Evolutionary conservation across 2,888 invertebrate genomes (phyloP), one percentile per base, ranked within the genome.

Genomic region (Cheilosia soror): DNA sequence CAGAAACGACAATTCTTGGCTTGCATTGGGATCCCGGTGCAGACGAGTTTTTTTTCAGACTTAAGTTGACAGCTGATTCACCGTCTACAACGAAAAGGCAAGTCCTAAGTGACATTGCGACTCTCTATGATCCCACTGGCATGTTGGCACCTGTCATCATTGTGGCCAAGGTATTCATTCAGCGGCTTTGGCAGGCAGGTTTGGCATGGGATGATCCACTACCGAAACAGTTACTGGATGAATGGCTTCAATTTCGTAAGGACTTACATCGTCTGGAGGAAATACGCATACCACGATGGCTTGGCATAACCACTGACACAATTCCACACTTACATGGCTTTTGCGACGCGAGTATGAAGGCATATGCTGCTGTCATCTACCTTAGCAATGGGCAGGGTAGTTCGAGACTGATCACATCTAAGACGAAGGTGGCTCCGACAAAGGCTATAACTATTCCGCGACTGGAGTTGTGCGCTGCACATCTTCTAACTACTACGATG

Each of bases 71-170:
- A 65, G 15, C 60, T 47, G 75, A 57, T 4, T 13, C 76, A 11
- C 15, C 71, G 57, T 69, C 62, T 53, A 51, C 63, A 15, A 81
- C 42, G 4, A 77, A 77, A 62, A 25, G 62, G 9, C 68, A 53
- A 25, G 60, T 77, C n/a, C 20, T 53, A 0, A 60, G 53, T 51
- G 58, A 76, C 13, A 53, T 20, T 15, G 77, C 69, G 4, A 44
- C 15, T 6, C 62, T 71, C 2, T 71, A 63, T 40, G 57, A 69
- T 71, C 49, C 63, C 15, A 78, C 57, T 40, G 62, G 58, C 27
- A 66, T 83, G 55, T 31, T 83, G 75, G 83, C 72, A 9, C 66
- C 72, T 13, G 77, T 72, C n/a, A 71, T 82, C 4, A 71, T 76
- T 31, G 76, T 62, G 25, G 68, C 68, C 13, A 75, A 68, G n/a